These are phyloP conservation scores for Pseudocheirus occidentalis DNA, from an alignment of 2,797 vertebrate species.

Conservation along the genomic window DNA sequence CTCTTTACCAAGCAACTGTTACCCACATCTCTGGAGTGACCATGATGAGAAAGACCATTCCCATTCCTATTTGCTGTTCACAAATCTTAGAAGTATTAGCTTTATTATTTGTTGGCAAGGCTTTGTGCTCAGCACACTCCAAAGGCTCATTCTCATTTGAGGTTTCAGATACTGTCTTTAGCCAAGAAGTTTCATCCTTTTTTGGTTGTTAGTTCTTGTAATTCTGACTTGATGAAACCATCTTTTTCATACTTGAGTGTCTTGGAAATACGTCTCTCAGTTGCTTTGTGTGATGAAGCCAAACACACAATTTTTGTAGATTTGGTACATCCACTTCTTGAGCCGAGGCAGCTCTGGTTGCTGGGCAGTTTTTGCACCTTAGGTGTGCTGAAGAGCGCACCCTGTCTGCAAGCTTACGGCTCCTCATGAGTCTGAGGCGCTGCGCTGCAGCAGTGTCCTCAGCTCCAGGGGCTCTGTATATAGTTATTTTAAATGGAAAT, in stretches of 20 bases:
- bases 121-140: rapidly evolving
- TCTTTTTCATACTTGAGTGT: constrained; percentile 78
- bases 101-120: not conserved
- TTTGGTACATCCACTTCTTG: constrained; percentile 38
- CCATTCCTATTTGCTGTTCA: not conserved
- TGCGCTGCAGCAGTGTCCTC: no score
- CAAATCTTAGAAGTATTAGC: not conserved
- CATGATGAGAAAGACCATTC: rapidly evolving
- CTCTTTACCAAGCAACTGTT: rapidly evolving
- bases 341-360: constrained; percentile 38
- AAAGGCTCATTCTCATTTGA: not conserved
- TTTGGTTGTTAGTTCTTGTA: not conserved
- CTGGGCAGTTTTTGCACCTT: constrained; percentile 78
- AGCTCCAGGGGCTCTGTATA: no score
- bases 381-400: constrained; percentile 80
- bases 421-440: no score
- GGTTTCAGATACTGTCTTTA: rapidly evolving
- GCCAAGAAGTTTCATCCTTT: not conserved
- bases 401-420: constrained; percentile 87
- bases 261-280: constrained; percentile 74
- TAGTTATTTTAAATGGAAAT: no score
- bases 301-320: constrained; percentile 58
- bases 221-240: constrained; percentile 53
- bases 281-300: constrained; percentile 59
- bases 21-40: rapidly evolving